Evolutionary conservation across 2,888 invertebrate genomes (phyloP).

Genomic region (Tenthredo scrophulariae): DNA sequence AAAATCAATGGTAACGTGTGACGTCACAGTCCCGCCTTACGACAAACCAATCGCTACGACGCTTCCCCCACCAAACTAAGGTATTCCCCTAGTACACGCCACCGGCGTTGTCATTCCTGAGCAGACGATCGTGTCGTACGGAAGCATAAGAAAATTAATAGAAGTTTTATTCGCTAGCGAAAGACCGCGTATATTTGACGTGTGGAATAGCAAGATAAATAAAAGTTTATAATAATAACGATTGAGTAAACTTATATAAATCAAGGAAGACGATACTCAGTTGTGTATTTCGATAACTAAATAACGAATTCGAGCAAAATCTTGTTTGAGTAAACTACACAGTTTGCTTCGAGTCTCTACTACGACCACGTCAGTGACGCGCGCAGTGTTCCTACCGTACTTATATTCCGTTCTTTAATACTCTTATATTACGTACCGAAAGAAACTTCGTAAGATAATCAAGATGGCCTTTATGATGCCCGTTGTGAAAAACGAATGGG

Average conservation of each 20-base stretch:
- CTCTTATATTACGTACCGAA: not conserved
- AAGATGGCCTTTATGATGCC: constrained; percentile 97
- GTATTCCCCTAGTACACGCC: constrained; percentile 66
- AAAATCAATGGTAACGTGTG: constrained; percentile 76
- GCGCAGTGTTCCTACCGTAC: constrained; percentile 31
- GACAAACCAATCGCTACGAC: constrained; percentile 66
- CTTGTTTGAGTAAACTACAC: not conserved
- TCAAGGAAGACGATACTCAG: not conserved
- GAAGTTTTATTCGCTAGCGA: constrained; percentile 45
- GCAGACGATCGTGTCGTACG: constrained; percentile 69
- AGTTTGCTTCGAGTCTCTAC: constrained; percentile 21
- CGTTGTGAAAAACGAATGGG: constrained; percentile 95
- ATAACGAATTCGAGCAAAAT: constrained; percentile 38
- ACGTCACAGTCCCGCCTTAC: constrained; percentile 76
- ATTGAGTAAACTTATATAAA: constrained; percentile 3
- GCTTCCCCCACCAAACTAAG: constrained; percentile 61
- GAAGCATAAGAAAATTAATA: constrained; percentile 66
- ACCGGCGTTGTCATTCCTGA: constrained; percentile 75
- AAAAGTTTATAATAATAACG: not conserved
- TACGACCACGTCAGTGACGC: constrained; percentile 24
- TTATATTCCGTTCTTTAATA: constrained; percentile 7
- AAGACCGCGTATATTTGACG: constrained; percentile 61
- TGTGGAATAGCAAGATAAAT: constrained; percentile 52
- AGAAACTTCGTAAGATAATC: constrained; percentile 52
- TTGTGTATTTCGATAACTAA: not conserved